phyloP scores from a whole-genome alignment of 2,888 invertebrate species.

The Autographa pulchrina region DNA sequence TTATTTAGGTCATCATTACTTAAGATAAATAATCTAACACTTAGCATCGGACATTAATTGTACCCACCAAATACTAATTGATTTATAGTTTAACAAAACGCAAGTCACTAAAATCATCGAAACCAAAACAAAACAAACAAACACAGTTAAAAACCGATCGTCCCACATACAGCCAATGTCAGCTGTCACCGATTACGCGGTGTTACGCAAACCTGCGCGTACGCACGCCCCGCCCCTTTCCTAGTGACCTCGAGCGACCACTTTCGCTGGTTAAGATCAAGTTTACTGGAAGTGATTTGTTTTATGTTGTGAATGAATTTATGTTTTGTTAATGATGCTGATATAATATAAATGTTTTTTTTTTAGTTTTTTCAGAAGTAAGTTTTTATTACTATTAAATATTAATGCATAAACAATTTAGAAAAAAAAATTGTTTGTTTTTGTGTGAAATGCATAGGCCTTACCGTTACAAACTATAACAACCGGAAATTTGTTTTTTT shows the following conservation, averaged over 20 bases:
- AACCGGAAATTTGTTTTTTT: too few relatives aligned
- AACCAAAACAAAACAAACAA: slow-evolving; percentile 8
- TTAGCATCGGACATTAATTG: too few relatives aligned
- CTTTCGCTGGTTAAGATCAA: slow-evolving; percentile 62
- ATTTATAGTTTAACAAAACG: too few relatives aligned
- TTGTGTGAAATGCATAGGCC: background rate
- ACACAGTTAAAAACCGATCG: slow-evolving; percentile 34
- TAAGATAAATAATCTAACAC: too few relatives aligned
- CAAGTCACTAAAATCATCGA: background rate
- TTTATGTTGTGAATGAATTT: background rate
- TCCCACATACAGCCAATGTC: slow-evolving; percentile 70
- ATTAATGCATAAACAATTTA: too few relatives aligned
- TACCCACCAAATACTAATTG: too few relatives aligned
- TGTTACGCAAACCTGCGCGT: slow-evolving; percentile 72
- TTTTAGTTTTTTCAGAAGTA: too few relatives aligned
- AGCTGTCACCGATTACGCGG: slow-evolving; percentile 65
- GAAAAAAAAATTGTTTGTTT: too few relatives aligned
- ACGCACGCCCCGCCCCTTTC: slow-evolving; percentile 61
- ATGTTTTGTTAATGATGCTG: background rate
- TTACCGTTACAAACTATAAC: background rate
- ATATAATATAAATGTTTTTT: too few relatives aligned
- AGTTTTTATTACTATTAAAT: too few relatives aligned
- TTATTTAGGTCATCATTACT: too few relatives aligned
- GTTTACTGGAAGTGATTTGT: slow-evolving; percentile 32
- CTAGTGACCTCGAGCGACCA: slow-evolving; percentile 67